Percentiles rank a stretch among this genome's conserved stretches.
These are phyloP conservation scores for Vulpes lagopus DNA, from an alignment of 2,113 vertebrate species.

Conservation along the genomic window DNA sequence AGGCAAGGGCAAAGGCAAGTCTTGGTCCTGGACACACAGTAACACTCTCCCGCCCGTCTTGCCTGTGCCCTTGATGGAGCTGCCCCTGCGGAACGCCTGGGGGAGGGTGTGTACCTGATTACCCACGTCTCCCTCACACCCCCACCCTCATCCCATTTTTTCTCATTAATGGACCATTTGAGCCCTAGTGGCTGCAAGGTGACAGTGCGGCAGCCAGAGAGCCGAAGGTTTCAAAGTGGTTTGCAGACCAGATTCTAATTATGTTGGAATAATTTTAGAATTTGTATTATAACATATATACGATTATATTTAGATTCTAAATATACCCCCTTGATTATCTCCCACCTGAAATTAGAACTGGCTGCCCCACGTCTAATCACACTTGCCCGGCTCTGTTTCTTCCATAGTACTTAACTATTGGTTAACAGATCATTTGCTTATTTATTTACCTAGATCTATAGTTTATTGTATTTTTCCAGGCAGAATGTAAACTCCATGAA, in stretches of 20 bases:
- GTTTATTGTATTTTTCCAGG: not conserved
- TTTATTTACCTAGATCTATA: not conserved
- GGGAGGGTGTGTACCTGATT: not conserved
- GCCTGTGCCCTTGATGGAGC: not conserved
- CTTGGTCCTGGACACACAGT: not conserved
- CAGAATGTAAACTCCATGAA: not conserved
- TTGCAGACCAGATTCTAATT: not conserved
- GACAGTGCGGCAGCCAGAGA: not conserved
- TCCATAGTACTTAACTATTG: not conserved
- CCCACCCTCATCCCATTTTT: not conserved
- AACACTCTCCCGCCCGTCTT: not conserved
- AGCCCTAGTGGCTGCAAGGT: not conserved
- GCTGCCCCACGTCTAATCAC: not conserved
- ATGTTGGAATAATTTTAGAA: not conserved
- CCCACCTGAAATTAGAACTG: slow-evolving; percentile 20
- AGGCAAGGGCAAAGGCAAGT: not conserved
- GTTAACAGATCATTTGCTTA: slow-evolving; percentile 23
- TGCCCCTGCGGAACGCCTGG: not conserved
- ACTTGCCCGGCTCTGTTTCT: not conserved
- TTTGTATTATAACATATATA: not conserved
- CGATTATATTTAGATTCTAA: not conserved
- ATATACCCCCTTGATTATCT: not conserved
- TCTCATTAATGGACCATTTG: slow-evolving; percentile 13
- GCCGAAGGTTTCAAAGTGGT: not conserved
- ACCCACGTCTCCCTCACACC: not conserved